Evolutionary conservation across 2,113 vertebrate species (phyloP), one percentile per base, ranked within the genome.

Genomic region (Alethe diademata): DNA sequence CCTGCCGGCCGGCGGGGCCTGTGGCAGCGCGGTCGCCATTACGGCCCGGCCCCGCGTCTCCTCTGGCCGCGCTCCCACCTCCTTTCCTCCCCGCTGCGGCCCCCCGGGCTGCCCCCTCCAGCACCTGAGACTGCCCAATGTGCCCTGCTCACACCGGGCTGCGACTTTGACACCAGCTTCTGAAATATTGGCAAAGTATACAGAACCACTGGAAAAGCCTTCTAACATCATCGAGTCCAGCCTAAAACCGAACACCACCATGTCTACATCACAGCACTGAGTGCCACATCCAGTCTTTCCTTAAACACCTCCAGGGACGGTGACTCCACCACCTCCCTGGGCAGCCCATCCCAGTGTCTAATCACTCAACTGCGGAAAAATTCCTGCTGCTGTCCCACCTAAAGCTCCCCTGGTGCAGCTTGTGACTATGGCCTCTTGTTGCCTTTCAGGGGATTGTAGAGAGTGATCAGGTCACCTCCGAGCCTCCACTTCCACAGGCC

Each of bases 1-100:
- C 23, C 81, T 83, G 60, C 33, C 40, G 88, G 2, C 11, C 8
- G 29, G 8, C 3, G 29, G 24, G 2, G 65, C 14, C 2, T 4
- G 5, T 1, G 42, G 48, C 16, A 2, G 19, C 5, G 17, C 13
- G 4, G 60, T 1, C 24, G 61, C 35, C n/a, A 20, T 78, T 20
- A 1, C 1, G 4, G 62, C 18, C 5, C 7, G 25, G 43, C 2
- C 1, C 2, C 4, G 25, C 3, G 1, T 1, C 1, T 12, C 6
- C 3, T 6, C 11, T 6, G 3, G 18, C 5, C 0, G 15, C 6
- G 45, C 35, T 3, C 20, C 23, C 25, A 11, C 50, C 29, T 24
- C 24, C 29, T 29, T 9, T 15, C 23, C 11, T 43, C 6, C 28
- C 18, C 15, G 6, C 36, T 22, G 61, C 24, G 12, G 53, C 18